Conservation (phyloP, 2,113 vertebrate genomes). For the Edolisoma coerulescens region DNA sequence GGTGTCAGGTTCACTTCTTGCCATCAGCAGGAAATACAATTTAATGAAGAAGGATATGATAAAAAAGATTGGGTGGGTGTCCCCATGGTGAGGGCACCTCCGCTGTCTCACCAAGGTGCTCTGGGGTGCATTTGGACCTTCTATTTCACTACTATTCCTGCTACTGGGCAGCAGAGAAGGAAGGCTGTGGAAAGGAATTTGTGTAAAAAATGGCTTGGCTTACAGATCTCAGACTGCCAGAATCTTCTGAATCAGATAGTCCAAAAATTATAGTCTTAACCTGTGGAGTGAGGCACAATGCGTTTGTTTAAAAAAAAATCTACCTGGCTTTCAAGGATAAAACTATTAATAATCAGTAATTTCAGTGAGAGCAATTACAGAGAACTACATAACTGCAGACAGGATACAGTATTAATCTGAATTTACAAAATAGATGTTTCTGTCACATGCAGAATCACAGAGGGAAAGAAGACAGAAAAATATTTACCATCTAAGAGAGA, state of each 20-base stretch:
- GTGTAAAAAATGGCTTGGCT: neutral
- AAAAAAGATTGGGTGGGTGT: accelerated
- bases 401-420: neutral
- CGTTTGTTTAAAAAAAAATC: neutral
- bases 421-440: neutral
- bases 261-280: neutral
- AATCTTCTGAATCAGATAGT: neutral
- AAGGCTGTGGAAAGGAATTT: neutral
- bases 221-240: neutral
- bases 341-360: neutral
- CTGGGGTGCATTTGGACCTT: neutral
- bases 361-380: neutral
- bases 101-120: neutral
- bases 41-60: neutral
- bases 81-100: neutral
- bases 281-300: accelerated
- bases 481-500: neutral
- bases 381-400: neutral
- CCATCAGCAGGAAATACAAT: neutral
- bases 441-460: neutral
- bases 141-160: neutral
- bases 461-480: neutral
- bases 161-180: neutral
- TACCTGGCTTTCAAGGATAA: neutral
- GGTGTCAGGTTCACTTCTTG: neutral